Evolutionary conservation across 2,888 invertebrate species (phyloP), one percentile per base, ranked within the genome.

Genomic region (Myopa testacea): DNA sequence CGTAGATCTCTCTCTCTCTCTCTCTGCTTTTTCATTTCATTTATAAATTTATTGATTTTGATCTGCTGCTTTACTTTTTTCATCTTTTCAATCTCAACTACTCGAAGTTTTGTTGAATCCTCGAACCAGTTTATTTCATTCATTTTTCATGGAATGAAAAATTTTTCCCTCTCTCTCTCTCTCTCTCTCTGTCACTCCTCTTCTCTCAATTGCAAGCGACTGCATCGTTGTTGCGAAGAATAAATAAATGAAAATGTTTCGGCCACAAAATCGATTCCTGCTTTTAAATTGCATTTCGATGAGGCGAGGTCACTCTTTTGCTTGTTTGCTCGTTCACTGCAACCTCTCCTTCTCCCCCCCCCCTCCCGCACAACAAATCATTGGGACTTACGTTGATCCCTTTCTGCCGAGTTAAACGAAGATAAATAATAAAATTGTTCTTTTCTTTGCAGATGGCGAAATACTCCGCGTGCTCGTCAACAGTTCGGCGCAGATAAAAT

Each of bases 401-500:
- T 67, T 55, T 40, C 14, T 55, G 16, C 10, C 4, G n/a, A 76
- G 38, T 72, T 65, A 34, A 65, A 65, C 65, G 37, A 34, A 4
- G 12, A 65, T 37, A 65, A 38, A 65, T 65, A 65, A 65, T 38
- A 16, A 38, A 12, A 65, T 38, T 38, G 37, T 65, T 38, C 34
- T 34, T 8, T 34, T 38, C 16, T 65, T 65, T 87, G 38, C 86
- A 90, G 90, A 90, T 87, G 90, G 89, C 77, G 89, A 89, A 84
- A 88, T 89, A 76, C 83, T 89, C 77, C 87, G 88, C 77, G 90
- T 90, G 77, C 82, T 96, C 86, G 93, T 95, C 80, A 93, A 93
- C 83, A 95, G 94, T 80, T 93, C 93, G 84, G 95, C 95, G 76
- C 92, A 94, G 84, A 92, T 97, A 83, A 96, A 96, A 55, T 97